These are phyloP conservation scores for Willowsia nigromaculata DNA, from an alignment of 2,888 invertebrate species.

Conservation along the genomic window DNA sequence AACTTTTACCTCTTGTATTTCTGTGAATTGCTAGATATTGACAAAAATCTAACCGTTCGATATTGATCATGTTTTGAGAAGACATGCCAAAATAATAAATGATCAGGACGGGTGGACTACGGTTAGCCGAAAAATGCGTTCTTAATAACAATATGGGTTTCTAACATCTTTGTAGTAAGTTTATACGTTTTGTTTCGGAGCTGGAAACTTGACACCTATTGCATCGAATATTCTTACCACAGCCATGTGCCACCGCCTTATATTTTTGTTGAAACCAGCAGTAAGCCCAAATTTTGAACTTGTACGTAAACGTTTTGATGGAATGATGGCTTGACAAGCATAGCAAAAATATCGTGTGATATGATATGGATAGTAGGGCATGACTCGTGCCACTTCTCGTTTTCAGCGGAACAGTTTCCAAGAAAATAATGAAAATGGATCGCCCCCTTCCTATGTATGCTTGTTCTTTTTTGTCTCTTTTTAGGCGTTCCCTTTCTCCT, in stretches of 20 bases:
- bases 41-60: no score
- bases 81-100: background rate
- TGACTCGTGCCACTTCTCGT: slow-evolving; percentile 54
- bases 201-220: slow-evolving; percentile 38
- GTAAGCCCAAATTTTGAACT: background rate
- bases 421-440: slow-evolving; percentile 47
- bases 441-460: background rate
- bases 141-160: background rate
- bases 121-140: background rate
- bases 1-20: no score
- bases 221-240: no score
- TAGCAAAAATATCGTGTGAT: background rate
- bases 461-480: background rate
- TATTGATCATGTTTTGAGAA: no score
- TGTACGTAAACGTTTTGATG: background rate
- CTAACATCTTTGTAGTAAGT: background rate
- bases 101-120: slow-evolving; percentile 7
- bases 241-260: background rate
- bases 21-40: no score
- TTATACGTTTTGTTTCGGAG: background rate
- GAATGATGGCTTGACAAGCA: background rate
- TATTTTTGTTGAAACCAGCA: background rate
- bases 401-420: slow-evolving; percentile 19
- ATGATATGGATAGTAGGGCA: slow-evolving; percentile 23
- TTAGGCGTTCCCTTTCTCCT: background rate